phyloP scores from a whole-genome alignment of 2,797 vertebrate species.

The Valencia hispanica region DNA sequence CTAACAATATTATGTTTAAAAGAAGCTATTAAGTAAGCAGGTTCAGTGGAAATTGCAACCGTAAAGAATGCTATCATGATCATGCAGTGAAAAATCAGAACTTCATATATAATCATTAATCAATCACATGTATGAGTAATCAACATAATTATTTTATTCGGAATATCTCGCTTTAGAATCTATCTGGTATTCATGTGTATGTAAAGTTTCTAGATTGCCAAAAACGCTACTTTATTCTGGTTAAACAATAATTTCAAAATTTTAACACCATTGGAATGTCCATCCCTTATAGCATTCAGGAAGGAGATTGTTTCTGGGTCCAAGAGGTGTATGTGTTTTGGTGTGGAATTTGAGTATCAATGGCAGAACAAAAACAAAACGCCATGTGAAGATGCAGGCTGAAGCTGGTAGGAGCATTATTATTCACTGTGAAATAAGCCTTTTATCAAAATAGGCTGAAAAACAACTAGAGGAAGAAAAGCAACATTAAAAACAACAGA shows the following conservation, averaged over 20 bases:
- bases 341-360: background rate
- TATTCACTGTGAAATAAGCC: background rate
- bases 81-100: background rate
- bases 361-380: background rate
- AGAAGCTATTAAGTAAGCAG: constrained; percentile 42
- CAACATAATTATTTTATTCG: too few species aligned
- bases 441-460: background rate
- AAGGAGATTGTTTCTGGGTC: too few species aligned
- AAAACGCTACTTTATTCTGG: too few species aligned
- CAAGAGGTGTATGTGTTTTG: background rate
- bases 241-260: too few species aligned
- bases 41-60: background rate
- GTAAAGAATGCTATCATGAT: background rate
- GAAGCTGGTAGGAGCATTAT: background rate
- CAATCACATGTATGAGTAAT: background rate
- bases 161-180: too few species aligned
- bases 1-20: constrained; percentile 18
- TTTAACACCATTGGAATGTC: too few species aligned
- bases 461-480: background rate
- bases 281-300: too few species aligned
- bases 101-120: background rate
- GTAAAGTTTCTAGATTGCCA: too few species aligned
- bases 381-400: background rate
- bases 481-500: background rate
- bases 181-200: too few species aligned